A percentile compares a stretch with the other conserved stretches of the same genome.
Evolutionary conservation across 2,113 vertebrate genomes (phyloP).

Genomic region (Conger conger): DNA sequence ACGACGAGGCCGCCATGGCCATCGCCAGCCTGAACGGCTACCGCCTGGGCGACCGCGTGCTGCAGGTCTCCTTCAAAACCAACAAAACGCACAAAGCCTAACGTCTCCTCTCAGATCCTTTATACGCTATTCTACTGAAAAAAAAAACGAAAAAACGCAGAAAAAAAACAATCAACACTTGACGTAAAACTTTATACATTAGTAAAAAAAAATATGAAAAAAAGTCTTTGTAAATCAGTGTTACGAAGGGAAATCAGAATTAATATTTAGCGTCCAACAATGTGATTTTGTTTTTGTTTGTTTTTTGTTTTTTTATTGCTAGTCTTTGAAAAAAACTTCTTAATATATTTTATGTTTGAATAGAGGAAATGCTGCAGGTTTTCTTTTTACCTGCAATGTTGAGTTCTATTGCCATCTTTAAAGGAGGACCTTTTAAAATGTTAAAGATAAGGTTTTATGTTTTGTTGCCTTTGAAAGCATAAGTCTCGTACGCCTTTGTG

Average conservation of each 20-base stretch:
- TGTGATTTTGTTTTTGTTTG: constrained; percentile 70
- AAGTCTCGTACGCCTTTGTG: constrained; percentile 81
- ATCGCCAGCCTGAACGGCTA: constrained; percentile 99
- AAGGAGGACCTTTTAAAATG: constrained; percentile 83
- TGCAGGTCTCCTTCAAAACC: constrained; percentile 99
- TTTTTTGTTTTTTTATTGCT: constrained; percentile 58
- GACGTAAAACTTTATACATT: constrained; percentile 78
- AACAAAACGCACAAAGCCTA: constrained; percentile 99
- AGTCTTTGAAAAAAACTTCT: constrained; percentile 86
- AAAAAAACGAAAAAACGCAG: constrained; percentile 37
- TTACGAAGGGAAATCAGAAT: constrained; percentile 87
- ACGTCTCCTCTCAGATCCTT: constrained; percentile 77
- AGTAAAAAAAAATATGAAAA: constrained; percentile 80
- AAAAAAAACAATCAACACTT: constrained; percentile 47
- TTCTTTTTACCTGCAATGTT: constrained; percentile 79
- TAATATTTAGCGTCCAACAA: constrained; percentile 88
- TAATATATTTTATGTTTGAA: constrained; percentile 84
- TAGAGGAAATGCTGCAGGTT: constrained; percentile 81
- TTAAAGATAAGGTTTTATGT: constrained; percentile 80
- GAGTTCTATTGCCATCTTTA: constrained; percentile 86
- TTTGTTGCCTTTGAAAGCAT: constrained; percentile 77
- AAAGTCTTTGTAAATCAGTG: constrained; percentile 92
- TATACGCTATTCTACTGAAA: constrained; percentile 5
- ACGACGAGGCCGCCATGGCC: constrained; percentile 97
- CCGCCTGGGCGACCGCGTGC: constrained; percentile 93